Percentiles rank a stretch among this genome's conserved stretches.
phyloP scores from a whole-genome alignment of 2,888 invertebrate genomes.

The Sicus ferrugineus region DNA sequence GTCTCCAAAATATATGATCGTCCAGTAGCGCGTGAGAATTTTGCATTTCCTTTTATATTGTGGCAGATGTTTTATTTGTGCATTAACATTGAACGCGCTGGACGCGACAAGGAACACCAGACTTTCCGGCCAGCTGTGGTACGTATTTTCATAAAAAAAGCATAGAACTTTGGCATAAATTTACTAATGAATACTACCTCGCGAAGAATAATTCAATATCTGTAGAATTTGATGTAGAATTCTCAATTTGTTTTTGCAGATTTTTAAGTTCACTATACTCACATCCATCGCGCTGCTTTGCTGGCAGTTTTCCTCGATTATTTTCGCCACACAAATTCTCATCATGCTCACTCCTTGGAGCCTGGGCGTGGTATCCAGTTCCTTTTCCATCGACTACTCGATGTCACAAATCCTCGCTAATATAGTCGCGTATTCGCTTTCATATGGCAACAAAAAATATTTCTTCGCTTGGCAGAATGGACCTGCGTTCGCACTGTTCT shows the following conservation, averaged over 20 bases:
- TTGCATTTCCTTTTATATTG: constrained; percentile 82
- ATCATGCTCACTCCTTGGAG: constrained; percentile 77
- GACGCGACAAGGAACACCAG: constrained; percentile 48
- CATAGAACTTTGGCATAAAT: neutral
- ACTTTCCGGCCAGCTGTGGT: constrained; percentile 48
- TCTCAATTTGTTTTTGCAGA: constrained; percentile 45
- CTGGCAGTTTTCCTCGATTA: constrained; percentile 87
- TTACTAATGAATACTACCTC: neutral
- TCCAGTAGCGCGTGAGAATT: constrained; percentile 85
- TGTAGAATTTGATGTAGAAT: neutral
- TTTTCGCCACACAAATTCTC: constrained; percentile 78
- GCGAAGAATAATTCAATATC: neutral
- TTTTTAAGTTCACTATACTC: constrained; percentile 55
- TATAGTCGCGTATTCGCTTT: constrained; percentile 55
- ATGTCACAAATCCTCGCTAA: constrained; percentile 59
- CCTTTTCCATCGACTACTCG: constrained; percentile 59
- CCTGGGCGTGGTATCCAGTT: constrained; percentile 65
- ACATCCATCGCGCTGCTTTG: constrained; percentile 65
- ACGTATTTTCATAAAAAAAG: constrained; percentile 16
- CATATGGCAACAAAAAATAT: constrained; percentile 58
- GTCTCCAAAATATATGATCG: constrained; percentile 87
- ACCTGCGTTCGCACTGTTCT: constrained; percentile 55
- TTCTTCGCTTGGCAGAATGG: constrained; percentile 61
- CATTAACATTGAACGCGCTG: constrained; percentile 65
- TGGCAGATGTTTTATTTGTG: constrained; percentile 76